Percentiles rank a stretch among this genome's conserved stretches.
These are phyloP conservation scores for Unio delphinus DNA, from an alignment of 2,888 invertebrate species.

Conservation along the genomic window DNA sequence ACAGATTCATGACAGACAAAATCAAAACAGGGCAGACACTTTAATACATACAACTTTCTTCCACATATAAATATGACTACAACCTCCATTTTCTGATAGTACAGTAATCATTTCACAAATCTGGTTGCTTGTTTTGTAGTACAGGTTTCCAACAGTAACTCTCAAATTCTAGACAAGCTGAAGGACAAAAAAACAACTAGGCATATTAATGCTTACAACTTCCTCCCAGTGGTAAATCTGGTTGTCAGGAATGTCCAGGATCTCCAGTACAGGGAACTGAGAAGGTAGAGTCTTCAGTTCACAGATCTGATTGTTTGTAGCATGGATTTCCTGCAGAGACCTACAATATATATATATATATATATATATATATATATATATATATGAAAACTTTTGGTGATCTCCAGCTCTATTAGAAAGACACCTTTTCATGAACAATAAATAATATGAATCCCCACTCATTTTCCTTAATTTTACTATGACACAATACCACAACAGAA, in stretches of 20 bases:
- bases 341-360: conserved; percentile 28
- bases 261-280: conserved; percentile 53
- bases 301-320: conserved; percentile 45
- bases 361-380: not conserved
- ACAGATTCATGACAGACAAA: not conserved
- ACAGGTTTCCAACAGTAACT: too few relatives aligned
- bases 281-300: conserved; percentile 41
- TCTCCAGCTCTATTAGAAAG: too few relatives aligned
- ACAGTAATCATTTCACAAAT: conserved; percentile 45
- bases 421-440: too few relatives aligned
- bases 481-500: too few relatives aligned
- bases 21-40: not conserved
- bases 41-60: conserved; percentile 53
- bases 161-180: not conserved
- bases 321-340: conserved; percentile 51
- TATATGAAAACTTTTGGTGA: not conserved
- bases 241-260: conserved; percentile 52
- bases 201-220: conserved; percentile 43
- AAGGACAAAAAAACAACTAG: not conserved
- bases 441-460: too few relatives aligned
- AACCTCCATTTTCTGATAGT: conserved; percentile 46
- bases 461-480: too few relatives aligned
- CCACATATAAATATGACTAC: conserved; percentile 48
- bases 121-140: conserved; percentile 28
- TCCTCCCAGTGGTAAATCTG: conserved; percentile 50